Base-by-base conservation (phyloP, 23 tunicate genomes). In the Diplosoma virens region DNA sequence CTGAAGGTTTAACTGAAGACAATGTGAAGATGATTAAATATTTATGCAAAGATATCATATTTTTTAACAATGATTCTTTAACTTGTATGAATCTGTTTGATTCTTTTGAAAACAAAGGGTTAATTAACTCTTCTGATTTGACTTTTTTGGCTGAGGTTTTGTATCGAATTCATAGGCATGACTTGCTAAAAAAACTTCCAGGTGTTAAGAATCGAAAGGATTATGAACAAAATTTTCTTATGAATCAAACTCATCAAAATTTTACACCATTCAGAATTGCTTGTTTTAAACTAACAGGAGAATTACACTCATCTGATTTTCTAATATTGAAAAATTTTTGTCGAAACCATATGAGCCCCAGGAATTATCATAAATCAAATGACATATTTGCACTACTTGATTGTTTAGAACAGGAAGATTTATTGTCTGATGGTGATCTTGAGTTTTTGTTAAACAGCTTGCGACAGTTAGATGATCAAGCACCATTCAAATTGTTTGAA, bases 381-480 rank as follows among this genome's bases (percentile, higher is more conserved):
- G 89, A 84, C 35, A 45, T 67, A 28, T 20, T 59, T 2, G n/a
- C 58, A 2, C 33, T 77, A 46, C 29, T 76, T 18, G 45, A n/a
- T 30, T 76, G 83, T 34, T 37, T 84, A 27, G 82, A 84, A 36
- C 83, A 84, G 31, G 83, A 84, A 53, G 83, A 84, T 67, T n/a
- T 77, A 21, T 3, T 84, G 21, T 76, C 77, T 7, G 83, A 84
- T 16, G 89, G 53, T 50, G 69, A 77, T 30, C 32, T 84, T 33
- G 68, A 77, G 34, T 84, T 76, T 36, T 33, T 84, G 48, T 11
- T 71, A 29, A 27, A 21, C 9, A 52, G 55, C 54, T 56, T 84
- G 58, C 58, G 75, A 0, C 74, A 36, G 18, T 58, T 77, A n/a
- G 82, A 76, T 22, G 77, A 77, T 47, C 77, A 84, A 65, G 28